Base-by-base conservation (phyloP, 2,113 vertebrate genomes). In the Ammodytes dubius region DNA sequence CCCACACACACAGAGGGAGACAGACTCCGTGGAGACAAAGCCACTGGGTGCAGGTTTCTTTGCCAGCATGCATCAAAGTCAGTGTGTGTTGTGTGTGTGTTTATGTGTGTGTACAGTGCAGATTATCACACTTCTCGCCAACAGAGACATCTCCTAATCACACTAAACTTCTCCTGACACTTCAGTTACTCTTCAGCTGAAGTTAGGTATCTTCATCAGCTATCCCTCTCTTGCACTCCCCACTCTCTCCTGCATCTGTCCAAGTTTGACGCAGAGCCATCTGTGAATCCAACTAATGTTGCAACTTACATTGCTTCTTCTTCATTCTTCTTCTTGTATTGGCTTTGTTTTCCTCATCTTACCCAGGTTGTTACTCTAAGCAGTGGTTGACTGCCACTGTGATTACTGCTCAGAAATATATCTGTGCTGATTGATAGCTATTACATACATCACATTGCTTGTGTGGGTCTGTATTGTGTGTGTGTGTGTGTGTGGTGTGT, bases 101-200 rank as follows among this genome's bases (percentile, higher is more conserved):
- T 9, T 52, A 56, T 70, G 69, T 46, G 49, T 63, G 43, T 70
- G 57, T 54, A 56, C 45, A 4, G 49, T 11, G 56, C 42, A 59
- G 70, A 84, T 70, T 6, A 87, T 80, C 74, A 73, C 59, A 64
- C 49, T 52, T 47, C 66, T 6, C 17, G 13, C 83, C 85, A 82
- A 72, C 79, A 61, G 82, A 88, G 84, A 40, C 59, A 0, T 88
- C 74, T 67, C 70, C 76, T 88, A 85, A 92, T 91, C 86, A 89
- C 78, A 19, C 60, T 45, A 60, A 93, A 91, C 88, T 91, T 87
- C 70, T 91, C 65, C 61, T 43, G 84, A 84, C 90, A 84, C 89
- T 88, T 88, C 52, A 69, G 19, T 74, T 75, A 17, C 70, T 81
- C 70, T 84, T 76, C 72, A 63, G 80, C 54, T 82, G 64, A 84